Percentiles rank a stretch among this genome's conserved stretches.
Evolutionary conservation across 2,113 vertebrate genomes (phyloP).

Genomic region (Talpa occidentalis): DNA sequence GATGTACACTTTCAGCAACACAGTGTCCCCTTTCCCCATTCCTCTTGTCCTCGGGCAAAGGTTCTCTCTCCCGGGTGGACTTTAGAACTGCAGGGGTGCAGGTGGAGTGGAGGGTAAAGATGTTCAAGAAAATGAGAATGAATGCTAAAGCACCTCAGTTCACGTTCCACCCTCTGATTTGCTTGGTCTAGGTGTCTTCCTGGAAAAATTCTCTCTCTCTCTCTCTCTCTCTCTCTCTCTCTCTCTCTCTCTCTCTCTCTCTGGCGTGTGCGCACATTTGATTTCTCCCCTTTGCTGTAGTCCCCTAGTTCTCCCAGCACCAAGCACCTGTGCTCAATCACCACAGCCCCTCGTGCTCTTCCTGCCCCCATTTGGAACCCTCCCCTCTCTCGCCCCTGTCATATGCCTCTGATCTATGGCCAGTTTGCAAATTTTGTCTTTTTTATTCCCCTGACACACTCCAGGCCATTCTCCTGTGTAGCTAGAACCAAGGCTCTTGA

Average conservation of each 20-base stretch:
- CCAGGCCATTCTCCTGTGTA: background rate
- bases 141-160: background rate
- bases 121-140: background rate
- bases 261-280: too few species aligned
- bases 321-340: too few species aligned
- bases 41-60: background rate
- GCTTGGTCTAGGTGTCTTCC: background rate
- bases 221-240: too few species aligned
- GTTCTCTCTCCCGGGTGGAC: background rate
- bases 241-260: too few species aligned
- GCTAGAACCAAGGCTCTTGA: background rate
- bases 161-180: background rate
- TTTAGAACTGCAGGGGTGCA: background rate
- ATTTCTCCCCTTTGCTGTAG: too few species aligned
- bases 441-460: too few species aligned
- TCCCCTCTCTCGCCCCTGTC: too few species aligned
- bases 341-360: too few species aligned
- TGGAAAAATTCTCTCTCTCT: background rate
- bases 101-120: background rate
- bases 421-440: too few species aligned
- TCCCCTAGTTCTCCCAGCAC: too few species aligned
- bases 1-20: background rate
- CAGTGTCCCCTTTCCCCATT: background rate
- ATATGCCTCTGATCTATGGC: too few species aligned
- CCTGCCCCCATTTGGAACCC: too few species aligned